Conservation (phyloP, 2,113 vertebrate genomes). For the Bettongia penicillata region DNA sequence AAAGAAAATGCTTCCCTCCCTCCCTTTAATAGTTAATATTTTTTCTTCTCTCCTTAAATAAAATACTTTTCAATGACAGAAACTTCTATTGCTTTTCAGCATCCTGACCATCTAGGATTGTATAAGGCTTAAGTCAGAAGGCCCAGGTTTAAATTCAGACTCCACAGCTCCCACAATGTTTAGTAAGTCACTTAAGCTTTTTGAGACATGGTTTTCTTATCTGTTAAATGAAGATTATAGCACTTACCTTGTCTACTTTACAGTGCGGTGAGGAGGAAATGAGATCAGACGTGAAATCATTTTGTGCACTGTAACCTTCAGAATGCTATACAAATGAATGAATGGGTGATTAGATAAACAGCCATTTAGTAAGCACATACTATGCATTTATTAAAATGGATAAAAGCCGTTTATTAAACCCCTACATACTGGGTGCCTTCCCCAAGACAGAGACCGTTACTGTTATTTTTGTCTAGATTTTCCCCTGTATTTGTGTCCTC, state of each 20-base stretch:
- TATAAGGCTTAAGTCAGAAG: not conserved
- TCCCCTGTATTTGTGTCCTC: not conserved
- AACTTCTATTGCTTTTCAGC: not conserved
- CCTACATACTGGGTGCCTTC: not conserved
- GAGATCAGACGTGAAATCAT: not conserved
- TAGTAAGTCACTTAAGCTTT: not conserved
- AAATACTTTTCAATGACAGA: not conserved
- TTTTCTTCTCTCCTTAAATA: not conserved
- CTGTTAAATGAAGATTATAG: not conserved
- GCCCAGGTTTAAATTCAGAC: not conserved
- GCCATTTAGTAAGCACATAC: not conserved
- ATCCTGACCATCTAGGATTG: not conserved
- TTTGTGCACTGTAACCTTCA: not conserved
- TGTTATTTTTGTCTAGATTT: not conserved
- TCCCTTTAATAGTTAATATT: not conserved
- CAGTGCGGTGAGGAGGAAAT: not conserved
- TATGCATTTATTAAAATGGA: not conserved
- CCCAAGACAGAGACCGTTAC: not conserved
- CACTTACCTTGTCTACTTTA: not conserved
- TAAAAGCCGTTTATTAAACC: not conserved
- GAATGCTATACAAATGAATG: not conserved
- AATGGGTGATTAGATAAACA: not conserved
- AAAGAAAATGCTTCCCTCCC: not conserved
- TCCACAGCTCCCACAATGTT: not conserved
- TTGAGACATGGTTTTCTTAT: not conserved